A percentile compares a stretch with the other conserved stretches of the same genome.
phyloP scores from a whole-genome alignment of 1,140 invertebrate genomes.

The Venustaconcha ellipsiformis region DNA sequence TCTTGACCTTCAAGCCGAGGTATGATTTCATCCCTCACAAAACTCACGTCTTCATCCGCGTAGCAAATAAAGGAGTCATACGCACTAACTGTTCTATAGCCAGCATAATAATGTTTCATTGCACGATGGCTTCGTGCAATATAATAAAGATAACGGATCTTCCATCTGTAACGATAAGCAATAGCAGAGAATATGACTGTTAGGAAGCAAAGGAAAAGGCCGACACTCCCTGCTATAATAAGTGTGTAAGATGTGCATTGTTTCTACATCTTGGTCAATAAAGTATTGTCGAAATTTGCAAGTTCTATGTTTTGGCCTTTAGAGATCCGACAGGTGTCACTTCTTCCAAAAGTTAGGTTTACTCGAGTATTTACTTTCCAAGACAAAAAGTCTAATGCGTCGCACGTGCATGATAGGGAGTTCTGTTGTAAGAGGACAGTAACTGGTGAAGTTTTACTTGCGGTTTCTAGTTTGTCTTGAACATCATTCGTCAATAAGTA shows the following conservation, averaged over 20 bases:
- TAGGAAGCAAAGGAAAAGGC: constrained; percentile 4
- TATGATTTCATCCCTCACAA: constrained; percentile 32
- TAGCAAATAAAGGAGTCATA: constrained; percentile 52
- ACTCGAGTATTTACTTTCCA: constrained; percentile 6
- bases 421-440: constrained; percentile 9
- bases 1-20: constrained; percentile 30
- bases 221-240: constrained; percentile 3
- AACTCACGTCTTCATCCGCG: constrained; percentile 32
- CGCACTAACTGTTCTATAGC: neutral
- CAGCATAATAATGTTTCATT: neutral
- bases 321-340: neutral
- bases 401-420: constrained; percentile 9
- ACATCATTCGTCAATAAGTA: too few species aligned
- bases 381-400: neutral
- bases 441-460: too few species aligned
- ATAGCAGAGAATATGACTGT: constrained; percentile 13
- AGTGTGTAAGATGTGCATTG: constrained; percentile 3
- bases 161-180: constrained; percentile 21
- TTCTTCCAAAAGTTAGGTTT: neutral
- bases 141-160: constrained; percentile 18
- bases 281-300: neutral
- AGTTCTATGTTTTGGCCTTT: neutral
- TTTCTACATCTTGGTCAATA: neutral
- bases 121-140: constrained; percentile 3
- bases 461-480: too few species aligned